phyloP scores from a whole-genome alignment of 2,113 vertebrate genomes.

The Hippocampus barbouri region DNA sequence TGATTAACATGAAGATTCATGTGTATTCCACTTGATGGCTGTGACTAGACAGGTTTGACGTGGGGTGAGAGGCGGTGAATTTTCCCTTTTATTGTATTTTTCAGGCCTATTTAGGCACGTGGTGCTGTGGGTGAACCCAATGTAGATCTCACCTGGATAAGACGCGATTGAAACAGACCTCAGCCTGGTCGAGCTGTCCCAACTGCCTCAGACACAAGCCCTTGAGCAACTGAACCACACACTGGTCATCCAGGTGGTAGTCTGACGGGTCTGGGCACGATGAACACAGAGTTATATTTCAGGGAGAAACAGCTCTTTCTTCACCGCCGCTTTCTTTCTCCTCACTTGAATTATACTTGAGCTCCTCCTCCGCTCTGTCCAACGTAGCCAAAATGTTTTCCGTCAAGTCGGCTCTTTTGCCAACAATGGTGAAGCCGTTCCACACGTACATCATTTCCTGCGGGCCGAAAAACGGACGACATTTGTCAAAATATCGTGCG shows the following conservation, averaged over 20 bases:
- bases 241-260: conserved; percentile 63
- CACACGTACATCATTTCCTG: conserved; percentile 82
- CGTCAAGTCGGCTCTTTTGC: conserved; percentile 68
- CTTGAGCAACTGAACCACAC: conserved; percentile 71
- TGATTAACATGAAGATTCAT: too few species aligned
- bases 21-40: neutral
- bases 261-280: conserved; percentile 50
- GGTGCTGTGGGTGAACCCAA: neutral
- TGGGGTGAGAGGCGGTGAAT: neutral
- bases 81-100: neutral
- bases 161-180: conserved; percentile 66
- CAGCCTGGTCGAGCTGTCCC: conserved; percentile 56
- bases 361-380: conserved; percentile 79
- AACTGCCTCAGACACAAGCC: conserved; percentile 69
- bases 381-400: conserved; percentile 80
- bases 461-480: neutral
- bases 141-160: conserved; percentile 55
- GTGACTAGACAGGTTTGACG: neutral
- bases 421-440: conserved; percentile 75
- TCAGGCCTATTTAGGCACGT: neutral
- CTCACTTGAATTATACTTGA: conserved; percentile 79
- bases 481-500: neutral
- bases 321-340: neutral
- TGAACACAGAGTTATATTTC: neutral
- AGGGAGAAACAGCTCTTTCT: neutral